Percentiles rank a stretch among this genome's conserved stretches.
phyloP scores from a whole-genome alignment of 2,888 invertebrate genomes.

The Agonopterix alstromeriana region DNA sequence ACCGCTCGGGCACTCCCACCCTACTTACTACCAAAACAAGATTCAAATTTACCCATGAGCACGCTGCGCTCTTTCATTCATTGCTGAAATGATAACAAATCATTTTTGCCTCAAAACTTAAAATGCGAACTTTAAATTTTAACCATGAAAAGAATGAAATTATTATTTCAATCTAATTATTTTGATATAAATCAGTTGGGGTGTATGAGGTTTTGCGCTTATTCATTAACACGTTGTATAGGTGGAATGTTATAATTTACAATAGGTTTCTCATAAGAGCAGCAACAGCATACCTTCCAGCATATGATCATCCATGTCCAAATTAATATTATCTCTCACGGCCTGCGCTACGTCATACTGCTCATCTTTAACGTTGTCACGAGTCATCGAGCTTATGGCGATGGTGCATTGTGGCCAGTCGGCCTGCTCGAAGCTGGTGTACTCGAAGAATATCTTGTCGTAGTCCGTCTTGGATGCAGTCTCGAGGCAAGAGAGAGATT shows the following conservation, averaged over 20 bases:
- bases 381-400: conserved; percentile 15
- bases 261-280: too few relatives aligned
- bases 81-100: too few relatives aligned
- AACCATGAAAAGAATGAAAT: too few relatives aligned
- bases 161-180: too few relatives aligned
- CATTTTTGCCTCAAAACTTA: too few relatives aligned
- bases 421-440: conserved; percentile 19
- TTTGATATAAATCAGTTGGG: too few relatives aligned
- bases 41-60: too few relatives aligned
- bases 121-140: too few relatives aligned
- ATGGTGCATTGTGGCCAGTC: conserved; percentile 40
- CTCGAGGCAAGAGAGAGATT: conserved; percentile 48
- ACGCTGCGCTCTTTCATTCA: too few relatives aligned
- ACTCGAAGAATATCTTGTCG: conserved; percentile 58
- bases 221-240: not conserved
- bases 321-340: conserved; percentile 36
- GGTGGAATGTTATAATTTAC: too few relatives aligned
- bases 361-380: conserved; percentile 42
- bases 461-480: conserved; percentile 42
- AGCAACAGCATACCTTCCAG: conserved; percentile 35
- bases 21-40: too few relatives aligned
- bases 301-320: conserved; percentile 40
- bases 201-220: not conserved
- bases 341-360: conserved; percentile 41
- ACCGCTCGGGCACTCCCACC: too few relatives aligned